Evolutionary conservation across 1,140 invertebrate genomes (phyloP), one percentile per base, ranked within the genome.

Genomic region (Bursaphelenchus mucronatus): DNA sequence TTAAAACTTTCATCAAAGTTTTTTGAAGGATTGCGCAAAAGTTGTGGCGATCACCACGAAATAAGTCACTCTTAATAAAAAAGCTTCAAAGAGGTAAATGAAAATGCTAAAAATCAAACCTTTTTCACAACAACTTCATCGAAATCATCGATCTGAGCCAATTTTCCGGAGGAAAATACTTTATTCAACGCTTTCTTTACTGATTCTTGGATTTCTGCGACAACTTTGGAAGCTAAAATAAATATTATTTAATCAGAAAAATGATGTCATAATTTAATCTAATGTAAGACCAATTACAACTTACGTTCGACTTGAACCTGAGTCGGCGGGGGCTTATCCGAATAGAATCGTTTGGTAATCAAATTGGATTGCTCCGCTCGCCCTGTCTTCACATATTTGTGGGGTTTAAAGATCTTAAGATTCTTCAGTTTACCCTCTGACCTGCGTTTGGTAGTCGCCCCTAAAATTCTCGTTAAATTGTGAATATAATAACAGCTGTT

Each of bases 241-340:
- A 39, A 55, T 4, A n/a, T 21, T n/a, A 47, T 15, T n/a, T 15
- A 6, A 55, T 55, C 4, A 49, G 41, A 54, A 21, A 6, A 54
- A 11, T 54, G 0, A 30, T n/a, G 11, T 1, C 11, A 17, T 54
- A 13, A 13, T 54, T 13, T 30, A 30, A 30, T 30, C 30, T 30
- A 30, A 30, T 5, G 30, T 30, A 5, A 30, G 30, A 5, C 30
- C 30, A 30, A 30, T 30, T 30, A 55, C n/a, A 13, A 45, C 57
- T 3, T 44, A 59, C 57, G 57, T 50, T 46, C 13, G 40, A 59
- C 57, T 59, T 59, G 13, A 39, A 59, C 57, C 40, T 59, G 57
- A 50, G 11, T 39, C 19, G 13, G 13, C 19, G 47, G 47, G 4
- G 19, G 19, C 19, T n/a, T 49, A 49, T 19, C 47, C 47, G 19